A percentile compares a stretch with the other conserved stretches of the same genome.
phyloP scores from a whole-genome alignment of 2,888 invertebrate genomes.

The Spodoptera littoralis region DNA sequence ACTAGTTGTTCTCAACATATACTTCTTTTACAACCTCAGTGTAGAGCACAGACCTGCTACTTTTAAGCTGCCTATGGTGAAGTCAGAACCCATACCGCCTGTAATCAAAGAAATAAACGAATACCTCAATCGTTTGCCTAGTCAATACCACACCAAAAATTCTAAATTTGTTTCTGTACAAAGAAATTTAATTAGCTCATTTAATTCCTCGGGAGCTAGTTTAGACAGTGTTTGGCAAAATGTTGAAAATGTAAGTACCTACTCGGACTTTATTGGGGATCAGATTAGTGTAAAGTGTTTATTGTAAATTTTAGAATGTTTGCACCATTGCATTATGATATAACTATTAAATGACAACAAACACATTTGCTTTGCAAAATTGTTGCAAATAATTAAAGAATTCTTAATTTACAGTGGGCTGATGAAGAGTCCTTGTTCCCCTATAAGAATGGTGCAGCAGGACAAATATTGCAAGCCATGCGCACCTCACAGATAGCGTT shows the following conservation, averaged over 20 bases:
- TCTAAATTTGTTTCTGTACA: slow-evolving; percentile 71
- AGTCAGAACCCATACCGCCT: slow-evolving; percentile 69
- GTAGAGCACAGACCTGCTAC: slow-evolving; percentile 66
- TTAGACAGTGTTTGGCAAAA: slow-evolving; percentile 70
- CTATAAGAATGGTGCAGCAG: slow-evolving; percentile 84
- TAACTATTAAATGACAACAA: no score
- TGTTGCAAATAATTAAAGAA: neutral
- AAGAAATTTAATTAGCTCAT: slow-evolving; percentile 72
- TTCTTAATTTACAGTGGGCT: slow-evolving; percentile 73
- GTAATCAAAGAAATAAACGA: slow-evolving; percentile 79
- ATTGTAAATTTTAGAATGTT: no score
- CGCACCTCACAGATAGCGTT: slow-evolving; percentile 91
- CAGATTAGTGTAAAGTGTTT: neutral
- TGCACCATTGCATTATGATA: no score
- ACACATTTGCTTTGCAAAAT: no score
- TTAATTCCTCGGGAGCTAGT: slow-evolving; percentile 74
- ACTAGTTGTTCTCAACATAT: slow-evolving; percentile 81
- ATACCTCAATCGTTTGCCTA: slow-evolving; percentile 78
- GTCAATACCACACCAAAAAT: slow-evolving; percentile 76
- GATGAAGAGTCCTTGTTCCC: slow-evolving; percentile 82
- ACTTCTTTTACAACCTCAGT: slow-evolving; percentile 81
- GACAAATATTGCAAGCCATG: slow-evolving; percentile 91
- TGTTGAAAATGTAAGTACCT: slow-evolving; percentile 75
- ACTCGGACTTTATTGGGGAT: slow-evolving; percentile 14
- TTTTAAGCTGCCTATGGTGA: slow-evolving; percentile 69